A percentile compares a stretch with the other conserved stretches of the same genome.
phyloP scores from a whole-genome alignment of 23 tunicate species.

The Halocynthia roretzi region DNA sequence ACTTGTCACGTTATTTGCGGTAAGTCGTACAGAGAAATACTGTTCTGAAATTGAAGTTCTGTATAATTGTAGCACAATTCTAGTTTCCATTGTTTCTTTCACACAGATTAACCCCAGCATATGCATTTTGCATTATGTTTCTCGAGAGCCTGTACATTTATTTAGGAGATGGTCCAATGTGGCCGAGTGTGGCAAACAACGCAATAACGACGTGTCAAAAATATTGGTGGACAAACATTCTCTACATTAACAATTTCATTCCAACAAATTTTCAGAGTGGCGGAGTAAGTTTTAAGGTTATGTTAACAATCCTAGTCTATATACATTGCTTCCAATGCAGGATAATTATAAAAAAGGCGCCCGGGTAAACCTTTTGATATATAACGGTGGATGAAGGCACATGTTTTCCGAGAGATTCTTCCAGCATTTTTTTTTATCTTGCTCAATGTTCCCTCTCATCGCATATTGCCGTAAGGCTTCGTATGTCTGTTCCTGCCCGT shows the following conservation, averaged over 20 bases:
- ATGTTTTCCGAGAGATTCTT: constrained; percentile 1
- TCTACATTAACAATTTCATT: constrained; percentile 78
- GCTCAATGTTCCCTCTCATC: not conserved
- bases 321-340: not conserved
- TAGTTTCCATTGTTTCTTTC: not conserved
- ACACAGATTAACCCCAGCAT: constrained; percentile 71
- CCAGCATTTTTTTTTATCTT: not conserved
- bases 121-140: constrained; percentile 51
- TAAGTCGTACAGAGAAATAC: constrained; percentile 6
- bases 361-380: not conserved
- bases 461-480: too few relatives aligned
- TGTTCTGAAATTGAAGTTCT: too few relatives aligned
- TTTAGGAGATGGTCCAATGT: constrained; percentile 62
- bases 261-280: constrained; percentile 13
- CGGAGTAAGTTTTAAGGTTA: not conserved
- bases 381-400: not conserved
- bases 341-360: not conserved
- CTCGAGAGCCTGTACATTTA: constrained; percentile 37
- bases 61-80: not conserved
- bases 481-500: too few relatives aligned
- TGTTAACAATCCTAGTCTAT: not conserved
- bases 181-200: constrained; percentile 2
- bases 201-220: constrained; percentile 35
- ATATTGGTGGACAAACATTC: constrained; percentile 71
- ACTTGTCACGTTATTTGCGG: constrained; percentile 74